Percentiles rank a stretch among this genome's conserved stretches.
Conservation (phyloP, 2,113 vertebrate genomes). For the Thamnaconus septentrionalis region DNA sequence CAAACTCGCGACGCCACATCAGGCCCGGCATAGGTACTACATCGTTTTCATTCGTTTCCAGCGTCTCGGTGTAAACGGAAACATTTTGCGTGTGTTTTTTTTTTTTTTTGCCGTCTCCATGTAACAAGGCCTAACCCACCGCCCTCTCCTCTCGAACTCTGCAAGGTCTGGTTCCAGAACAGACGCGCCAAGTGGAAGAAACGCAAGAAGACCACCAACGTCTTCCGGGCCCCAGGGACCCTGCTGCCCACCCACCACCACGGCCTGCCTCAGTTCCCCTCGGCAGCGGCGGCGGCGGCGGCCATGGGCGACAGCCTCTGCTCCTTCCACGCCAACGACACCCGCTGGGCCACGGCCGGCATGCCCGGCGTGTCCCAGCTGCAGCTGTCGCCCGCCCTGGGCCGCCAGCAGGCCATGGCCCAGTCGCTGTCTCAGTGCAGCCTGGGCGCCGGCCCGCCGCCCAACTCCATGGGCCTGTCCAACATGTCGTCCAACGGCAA, state of each 20-base stretch:
- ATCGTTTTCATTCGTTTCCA: too few relatives aligned
- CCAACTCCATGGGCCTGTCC: constrained; percentile 92
- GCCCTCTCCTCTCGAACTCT: not conserved
- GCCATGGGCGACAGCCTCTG: constrained; percentile 97
- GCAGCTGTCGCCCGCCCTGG: constrained; percentile 87
- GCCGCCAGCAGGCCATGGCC: constrained; percentile 91
- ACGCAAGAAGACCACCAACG: constrained; percentile 98
- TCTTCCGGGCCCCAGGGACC: constrained; percentile 91
- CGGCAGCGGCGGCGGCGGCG: constrained; percentile 87
- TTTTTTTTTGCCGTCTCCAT: too few relatives aligned
- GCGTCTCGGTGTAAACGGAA: too few relatives aligned
- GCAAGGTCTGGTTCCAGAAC: constrained; percentile 97
- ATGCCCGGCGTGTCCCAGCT: constrained; percentile 95
- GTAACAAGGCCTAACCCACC: not conserved
- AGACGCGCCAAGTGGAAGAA: constrained; percentile 98
- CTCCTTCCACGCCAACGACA: constrained; percentile 98
- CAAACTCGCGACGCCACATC: too few relatives aligned
- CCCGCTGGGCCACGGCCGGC: constrained; percentile 91
- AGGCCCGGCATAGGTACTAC: too few relatives aligned
- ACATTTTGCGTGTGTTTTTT: too few relatives aligned
- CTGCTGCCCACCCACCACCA: constrained; percentile 89
- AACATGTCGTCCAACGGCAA: constrained; percentile 92
- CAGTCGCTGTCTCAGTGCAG: constrained; percentile 96
- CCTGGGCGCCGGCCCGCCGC: constrained; percentile 85
- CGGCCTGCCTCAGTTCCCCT: constrained; percentile 91